Evolutionary conservation across 2,888 invertebrate genomes (phyloP).

Genomic region (Petrophora chlorosata): DNA sequence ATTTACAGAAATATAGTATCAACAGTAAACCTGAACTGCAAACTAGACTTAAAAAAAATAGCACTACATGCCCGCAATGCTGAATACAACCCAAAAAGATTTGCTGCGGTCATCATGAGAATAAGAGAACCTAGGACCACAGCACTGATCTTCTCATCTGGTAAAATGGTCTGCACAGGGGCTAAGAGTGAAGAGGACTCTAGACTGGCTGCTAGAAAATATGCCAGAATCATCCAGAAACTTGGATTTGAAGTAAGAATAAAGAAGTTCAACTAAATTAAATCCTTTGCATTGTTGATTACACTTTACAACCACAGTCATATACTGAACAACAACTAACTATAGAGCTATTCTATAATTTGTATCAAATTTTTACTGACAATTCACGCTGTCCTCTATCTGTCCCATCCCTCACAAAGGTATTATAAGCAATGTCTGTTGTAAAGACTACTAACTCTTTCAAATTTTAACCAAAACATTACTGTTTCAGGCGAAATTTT

Average conservation of each 20-base stretch:
- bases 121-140: slow-evolving; percentile 94
- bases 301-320: too few species aligned
- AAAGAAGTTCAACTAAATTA: background rate
- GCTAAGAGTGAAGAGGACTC: slow-evolving; percentile 92
- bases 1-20: slow-evolving; percentile 98
- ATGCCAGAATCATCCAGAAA: slow-evolving; percentile 93
- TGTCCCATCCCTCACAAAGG: too few species aligned
- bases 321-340: too few species aligned
- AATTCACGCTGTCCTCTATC: too few species aligned
- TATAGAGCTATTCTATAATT: too few species aligned
- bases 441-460: too few species aligned
- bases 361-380: too few species aligned
- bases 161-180: slow-evolving; percentile 94
- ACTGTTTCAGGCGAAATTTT: slow-evolving; percentile 88
- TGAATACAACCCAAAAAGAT: slow-evolving; percentile 99
- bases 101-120: slow-evolving; percentile 99
- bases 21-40: slow-evolving; percentile 97
- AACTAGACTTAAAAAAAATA: slow-evolving; percentile 97
- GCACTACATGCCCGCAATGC: slow-evolving; percentile 99
- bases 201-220: slow-evolving; percentile 90
- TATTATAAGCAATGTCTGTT: too few species aligned
- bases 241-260: slow-evolving; percentile 89
- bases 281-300: too few species aligned
- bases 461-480: background rate
- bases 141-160: slow-evolving; percentile 90